These are phyloP conservation scores for Pantherophis guttatus DNA, from an alignment of 2,113 vertebrate species.

Conservation along the genomic window DNA sequence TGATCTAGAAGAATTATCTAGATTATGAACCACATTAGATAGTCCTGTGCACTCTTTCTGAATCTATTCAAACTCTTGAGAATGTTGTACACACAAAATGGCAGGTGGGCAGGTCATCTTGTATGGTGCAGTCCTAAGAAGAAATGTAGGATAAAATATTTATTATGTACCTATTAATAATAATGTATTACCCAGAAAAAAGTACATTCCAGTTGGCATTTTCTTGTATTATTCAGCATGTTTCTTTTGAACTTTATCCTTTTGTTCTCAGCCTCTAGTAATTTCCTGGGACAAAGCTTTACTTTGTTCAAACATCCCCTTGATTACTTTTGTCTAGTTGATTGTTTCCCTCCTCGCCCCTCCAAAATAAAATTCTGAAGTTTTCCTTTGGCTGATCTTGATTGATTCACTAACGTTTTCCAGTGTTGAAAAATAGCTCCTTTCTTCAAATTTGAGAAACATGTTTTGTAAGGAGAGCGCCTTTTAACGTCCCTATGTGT, in stretches of 20 bases:
- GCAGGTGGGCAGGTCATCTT: neutral
- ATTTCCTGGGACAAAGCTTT: neutral
- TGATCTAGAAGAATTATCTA: neutral
- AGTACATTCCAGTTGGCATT: neutral
- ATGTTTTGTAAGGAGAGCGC: neutral
- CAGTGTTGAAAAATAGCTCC: conserved; percentile 24
- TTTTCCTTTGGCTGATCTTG: conserved; percentile 24
- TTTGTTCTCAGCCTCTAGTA: neutral
- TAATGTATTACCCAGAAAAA: neutral
- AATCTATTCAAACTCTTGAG: neutral
- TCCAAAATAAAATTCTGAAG: conserved; percentile 18
- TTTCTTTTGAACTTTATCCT: neutral
- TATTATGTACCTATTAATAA: neutral
- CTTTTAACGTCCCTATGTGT: conserved; percentile 23
- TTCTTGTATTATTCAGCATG: neutral
- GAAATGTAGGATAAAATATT: neutral
- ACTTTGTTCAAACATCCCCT: neutral
- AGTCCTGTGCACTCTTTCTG: neutral
- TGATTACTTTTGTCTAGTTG: neutral
- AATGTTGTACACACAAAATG: neutral
- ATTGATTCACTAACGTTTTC: neutral
- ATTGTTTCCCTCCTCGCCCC: neutral
- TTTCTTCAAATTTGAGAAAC: conserved; percentile 29
- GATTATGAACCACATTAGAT: neutral
- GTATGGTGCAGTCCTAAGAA: neutral